phyloP scores from a whole-genome alignment of 2,797 vertebrate species.

The Yasuhikotakia modesta region DNA sequence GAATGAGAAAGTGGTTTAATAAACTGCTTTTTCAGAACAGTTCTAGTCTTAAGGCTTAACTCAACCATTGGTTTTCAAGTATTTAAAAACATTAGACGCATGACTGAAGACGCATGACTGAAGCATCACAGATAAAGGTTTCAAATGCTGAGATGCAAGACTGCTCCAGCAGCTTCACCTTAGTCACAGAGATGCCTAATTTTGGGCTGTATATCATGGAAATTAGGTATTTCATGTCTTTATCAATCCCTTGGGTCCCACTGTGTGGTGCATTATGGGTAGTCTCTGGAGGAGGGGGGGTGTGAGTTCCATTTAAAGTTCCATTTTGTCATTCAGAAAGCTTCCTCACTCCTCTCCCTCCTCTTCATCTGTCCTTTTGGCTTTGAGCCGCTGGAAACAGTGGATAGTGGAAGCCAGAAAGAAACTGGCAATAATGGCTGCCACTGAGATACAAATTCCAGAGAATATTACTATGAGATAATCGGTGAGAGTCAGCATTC shows the following conservation, averaged over 20 bases:
- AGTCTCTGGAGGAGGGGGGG: constrained; percentile 5
- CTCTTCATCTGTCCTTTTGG: constrained; percentile 83
- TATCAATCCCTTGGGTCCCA: constrained; percentile 12
- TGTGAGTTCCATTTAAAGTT: constrained; percentile 19
- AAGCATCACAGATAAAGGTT: constrained; percentile 29
- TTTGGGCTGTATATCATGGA: constrained; percentile 38
- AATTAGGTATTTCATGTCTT: constrained; percentile 22
- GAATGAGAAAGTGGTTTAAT: constrained; percentile 33
- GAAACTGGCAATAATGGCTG: constrained; percentile 90
- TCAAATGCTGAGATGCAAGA: constrained; percentile 14
- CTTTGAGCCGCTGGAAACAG: constrained; percentile 89
- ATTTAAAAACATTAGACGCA: constrained; percentile 48
- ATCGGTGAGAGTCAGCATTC: constrained; percentile 84
- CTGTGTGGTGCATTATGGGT: constrained; percentile 37
- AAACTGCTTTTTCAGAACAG: constrained; percentile 52
- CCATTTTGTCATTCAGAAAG: constrained; percentile 10
- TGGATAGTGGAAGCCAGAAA: constrained; percentile 89
- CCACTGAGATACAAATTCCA: constrained; percentile 87
- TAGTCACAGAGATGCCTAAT: background rate
- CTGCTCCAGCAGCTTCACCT: constrained; percentile 28
- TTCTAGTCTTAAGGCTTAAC: constrained; percentile 61
- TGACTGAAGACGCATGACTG: constrained; percentile 47
- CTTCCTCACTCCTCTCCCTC: constrained; percentile 79
- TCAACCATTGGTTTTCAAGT: constrained; percentile 55
- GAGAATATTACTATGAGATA: constrained; percentile 93